Evolutionary conservation across 2,797 vertebrate species (phyloP).

Genomic region (Tokudaia tokunoshimensis): DNA sequence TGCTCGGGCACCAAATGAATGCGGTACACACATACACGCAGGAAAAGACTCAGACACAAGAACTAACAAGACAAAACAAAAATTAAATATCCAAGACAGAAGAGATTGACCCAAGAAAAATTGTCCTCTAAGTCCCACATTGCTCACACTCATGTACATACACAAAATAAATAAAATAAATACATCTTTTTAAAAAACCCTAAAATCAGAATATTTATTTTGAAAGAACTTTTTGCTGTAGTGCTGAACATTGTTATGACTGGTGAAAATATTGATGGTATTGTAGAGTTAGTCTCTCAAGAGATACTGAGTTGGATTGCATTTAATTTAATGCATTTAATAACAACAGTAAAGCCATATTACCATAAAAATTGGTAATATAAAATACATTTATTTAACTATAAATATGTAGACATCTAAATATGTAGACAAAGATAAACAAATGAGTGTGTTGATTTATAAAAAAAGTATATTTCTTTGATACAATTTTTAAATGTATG

Average conservation of each 20-base stretch:
- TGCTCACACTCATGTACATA: background rate
- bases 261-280: background rate
- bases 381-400: background rate
- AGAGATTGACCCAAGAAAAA: background rate
- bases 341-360: background rate
- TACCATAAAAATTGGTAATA: background rate
- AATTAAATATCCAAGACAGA: background rate
- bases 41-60: background rate
- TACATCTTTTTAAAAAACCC: background rate
- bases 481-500: background rate
- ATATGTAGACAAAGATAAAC: background rate
- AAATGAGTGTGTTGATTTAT: background rate
- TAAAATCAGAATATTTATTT: constrained; percentile 57
- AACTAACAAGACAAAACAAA: background rate
- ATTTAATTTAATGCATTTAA: background rate
- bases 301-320: background rate
- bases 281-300: background rate
- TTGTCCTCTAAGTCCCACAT: background rate
- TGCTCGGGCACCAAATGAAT: background rate
- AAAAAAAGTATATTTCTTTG: background rate
- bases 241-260: background rate
- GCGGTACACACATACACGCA: background rate
- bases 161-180: background rate
- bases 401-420: background rate
- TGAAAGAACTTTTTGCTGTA: constrained; percentile 53